Base-by-base conservation (phyloP, 2,888 invertebrate species). In the Koerneria pararmatus region DNA sequence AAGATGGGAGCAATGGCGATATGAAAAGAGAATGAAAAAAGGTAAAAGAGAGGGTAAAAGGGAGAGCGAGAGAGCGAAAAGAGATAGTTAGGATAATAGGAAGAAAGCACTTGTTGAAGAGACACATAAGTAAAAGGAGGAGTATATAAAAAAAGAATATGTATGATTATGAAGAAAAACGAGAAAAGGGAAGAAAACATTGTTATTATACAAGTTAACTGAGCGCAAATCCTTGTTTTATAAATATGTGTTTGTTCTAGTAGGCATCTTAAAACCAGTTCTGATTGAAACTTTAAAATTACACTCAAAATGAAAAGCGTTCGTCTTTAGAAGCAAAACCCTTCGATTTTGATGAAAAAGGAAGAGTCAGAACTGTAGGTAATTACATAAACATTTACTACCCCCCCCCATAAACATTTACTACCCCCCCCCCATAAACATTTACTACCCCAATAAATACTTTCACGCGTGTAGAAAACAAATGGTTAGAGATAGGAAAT, bases 11-110 rank as follows among this genome's bases (percentile, higher is more conserved):
- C n/a, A n/a, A n/a, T n/a, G n/a, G n/a, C n/a, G n/a, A n/a, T 57
- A 57, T 31, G 35, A 34, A 53, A 2, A 32, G 34, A 3, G 34
- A 58, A 29, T 29, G 35, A 59, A 46, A 35, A 31, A 46, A 22
- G n/a, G 48, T 46, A 60, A 48, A 32, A n/a, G 48, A 60, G 60
- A 48, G 60, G 49, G 5, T 11, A 49, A 31, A 27, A n/a, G 31
- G 19, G 60, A 48, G 19, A 60, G 29, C 6, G 60, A 22, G 34
- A 48, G 32, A 31, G 24, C 11, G 31, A 59, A 29, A 59, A 24
- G 27, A 59, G 27, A 59, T 37, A 19, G 32, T 59, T n/a, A 59
- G 32, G 37, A 31, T 29, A 29, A n/a, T 11, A 37, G 22, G n/a
- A 11, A 22, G 34, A 57, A 34, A 32, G 24, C 8, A 22, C 22